Conservation (phyloP, 2,797 vertebrate species). For the Macropodus opercularis region DNA sequence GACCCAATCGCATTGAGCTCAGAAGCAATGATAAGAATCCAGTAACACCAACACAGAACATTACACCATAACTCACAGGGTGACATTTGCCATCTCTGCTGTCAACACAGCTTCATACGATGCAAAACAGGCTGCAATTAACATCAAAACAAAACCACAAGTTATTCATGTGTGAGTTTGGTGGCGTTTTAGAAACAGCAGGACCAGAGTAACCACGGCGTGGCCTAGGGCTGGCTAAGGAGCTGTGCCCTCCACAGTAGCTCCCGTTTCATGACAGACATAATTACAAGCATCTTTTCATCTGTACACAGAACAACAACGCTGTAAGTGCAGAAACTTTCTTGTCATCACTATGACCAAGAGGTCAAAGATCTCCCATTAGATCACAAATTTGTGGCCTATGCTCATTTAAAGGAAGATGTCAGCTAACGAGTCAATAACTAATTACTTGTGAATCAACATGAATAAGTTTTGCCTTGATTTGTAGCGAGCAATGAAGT, state of each 20-base stretch:
- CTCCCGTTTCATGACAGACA: too few relatives aligned
- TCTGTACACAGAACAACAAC: too few relatives aligned
- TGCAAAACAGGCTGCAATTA: not conserved
- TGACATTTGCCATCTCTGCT: not conserved
- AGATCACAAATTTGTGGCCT: not conserved
- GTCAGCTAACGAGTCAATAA: not conserved
- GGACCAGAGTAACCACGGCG: too few relatives aligned
- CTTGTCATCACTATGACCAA: not conserved
- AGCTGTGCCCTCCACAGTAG: too few relatives aligned
- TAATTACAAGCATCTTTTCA: too few relatives aligned
- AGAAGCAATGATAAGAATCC: slow-evolving; percentile 25
- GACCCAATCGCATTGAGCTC: slow-evolving; percentile 1
- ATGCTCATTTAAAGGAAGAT: not conserved
- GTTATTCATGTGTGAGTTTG: not conserved
- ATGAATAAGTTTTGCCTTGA: not conserved
- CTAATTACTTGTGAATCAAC: not conserved
- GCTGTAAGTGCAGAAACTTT: too few relatives aligned
- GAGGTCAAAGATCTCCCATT: not conserved
- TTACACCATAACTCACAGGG: slow-evolving; percentile 34
- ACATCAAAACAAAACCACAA: not conserved
- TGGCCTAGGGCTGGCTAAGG: too few relatives aligned
- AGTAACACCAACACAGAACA: slow-evolving; percentile 16
- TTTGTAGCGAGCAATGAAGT: not conserved
- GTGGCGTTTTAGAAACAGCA: too few relatives aligned
- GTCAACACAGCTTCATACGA: not conserved